A percentile compares a stretch with the other conserved stretches of the same genome.
phyloP scores from a whole-genome alignment of 2,797 vertebrate species.

The Mormyrops attenuatus region DNA sequence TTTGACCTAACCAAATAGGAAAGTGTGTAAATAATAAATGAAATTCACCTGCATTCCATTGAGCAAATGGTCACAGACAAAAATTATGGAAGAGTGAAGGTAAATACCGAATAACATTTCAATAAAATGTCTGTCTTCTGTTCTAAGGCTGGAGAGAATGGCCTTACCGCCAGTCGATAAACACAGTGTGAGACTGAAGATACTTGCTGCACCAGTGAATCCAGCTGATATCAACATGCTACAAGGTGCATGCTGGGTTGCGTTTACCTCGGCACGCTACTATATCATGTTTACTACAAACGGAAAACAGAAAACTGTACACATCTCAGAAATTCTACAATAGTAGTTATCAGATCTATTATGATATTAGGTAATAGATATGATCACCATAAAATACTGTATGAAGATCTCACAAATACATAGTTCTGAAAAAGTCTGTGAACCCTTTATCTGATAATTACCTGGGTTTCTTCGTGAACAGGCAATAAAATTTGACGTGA shows the following conservation, averaged over 20 bases:
- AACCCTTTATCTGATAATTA: neutral
- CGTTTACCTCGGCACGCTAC: neutral
- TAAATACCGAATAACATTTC: neutral
- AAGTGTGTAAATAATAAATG: neutral
- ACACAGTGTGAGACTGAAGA: conserved; percentile 40
- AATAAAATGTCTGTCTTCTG: neutral
- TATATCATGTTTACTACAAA: neutral
- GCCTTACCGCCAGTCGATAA: conserved; percentile 26
- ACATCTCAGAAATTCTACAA: neutral
- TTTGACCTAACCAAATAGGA: neutral
- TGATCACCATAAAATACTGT: neutral
- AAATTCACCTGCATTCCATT: neutral
- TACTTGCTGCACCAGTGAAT: conserved; percentile 49
- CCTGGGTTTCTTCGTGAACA: neutral
- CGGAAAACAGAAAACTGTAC: neutral
- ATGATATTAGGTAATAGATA: neutral
- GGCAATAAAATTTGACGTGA: neutral
- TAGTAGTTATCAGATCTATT: neutral
- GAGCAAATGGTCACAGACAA: neutral
- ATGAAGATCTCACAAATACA: neutral
- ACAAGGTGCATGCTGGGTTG: conserved; percentile 36
- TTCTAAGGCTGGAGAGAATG: conserved; percentile 40
- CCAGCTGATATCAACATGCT: conserved; percentile 53
- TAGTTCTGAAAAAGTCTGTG: neutral
- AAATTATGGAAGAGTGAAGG: neutral